Evolutionary conservation across 2,113 vertebrate species (phyloP).

Genomic region (Pterocles gutturalis): DNA sequence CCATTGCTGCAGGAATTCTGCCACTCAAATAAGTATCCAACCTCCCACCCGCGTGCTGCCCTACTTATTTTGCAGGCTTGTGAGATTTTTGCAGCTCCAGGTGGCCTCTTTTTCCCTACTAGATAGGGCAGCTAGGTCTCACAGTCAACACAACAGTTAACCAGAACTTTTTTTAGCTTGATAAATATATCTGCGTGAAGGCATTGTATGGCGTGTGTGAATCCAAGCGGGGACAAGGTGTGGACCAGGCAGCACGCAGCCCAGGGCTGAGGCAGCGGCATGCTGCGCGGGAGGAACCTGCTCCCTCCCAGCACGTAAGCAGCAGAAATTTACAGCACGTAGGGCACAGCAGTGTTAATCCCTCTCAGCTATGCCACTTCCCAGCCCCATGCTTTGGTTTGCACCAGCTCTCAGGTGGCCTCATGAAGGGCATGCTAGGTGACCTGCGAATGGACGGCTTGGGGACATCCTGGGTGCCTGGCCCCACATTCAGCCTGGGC

Average conservation of each 20-base stretch:
- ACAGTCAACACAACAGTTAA: not conserved
- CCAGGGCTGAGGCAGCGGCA: not conserved
- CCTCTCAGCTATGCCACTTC: not conserved
- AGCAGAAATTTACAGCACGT: not conserved
- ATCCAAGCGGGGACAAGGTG: not conserved
- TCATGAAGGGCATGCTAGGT: accelerated
- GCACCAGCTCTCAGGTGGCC: not conserved
- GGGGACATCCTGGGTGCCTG: not conserved
- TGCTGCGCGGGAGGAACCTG: not conserved
- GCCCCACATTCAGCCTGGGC: not conserved
- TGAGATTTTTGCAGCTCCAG: not conserved
- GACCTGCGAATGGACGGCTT: accelerated
- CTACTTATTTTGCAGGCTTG: not conserved
- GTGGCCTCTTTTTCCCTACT: not conserved
- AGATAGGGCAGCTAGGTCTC: not conserved
- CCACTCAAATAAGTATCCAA: not conserved
- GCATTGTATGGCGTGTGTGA: not conserved
- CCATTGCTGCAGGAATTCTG: not conserved
- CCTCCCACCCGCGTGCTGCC: not conserved
- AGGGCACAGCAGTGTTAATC: not conserved
- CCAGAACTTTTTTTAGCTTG: constrained; percentile 13
- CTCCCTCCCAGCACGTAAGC: not conserved
- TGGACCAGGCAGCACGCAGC: not conserved
- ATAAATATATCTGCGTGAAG: constrained; percentile 5
- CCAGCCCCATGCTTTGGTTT: not conserved